Conservation (phyloP, 2,113 vertebrate genomes). For the Gavialis gangeticus region DNA sequence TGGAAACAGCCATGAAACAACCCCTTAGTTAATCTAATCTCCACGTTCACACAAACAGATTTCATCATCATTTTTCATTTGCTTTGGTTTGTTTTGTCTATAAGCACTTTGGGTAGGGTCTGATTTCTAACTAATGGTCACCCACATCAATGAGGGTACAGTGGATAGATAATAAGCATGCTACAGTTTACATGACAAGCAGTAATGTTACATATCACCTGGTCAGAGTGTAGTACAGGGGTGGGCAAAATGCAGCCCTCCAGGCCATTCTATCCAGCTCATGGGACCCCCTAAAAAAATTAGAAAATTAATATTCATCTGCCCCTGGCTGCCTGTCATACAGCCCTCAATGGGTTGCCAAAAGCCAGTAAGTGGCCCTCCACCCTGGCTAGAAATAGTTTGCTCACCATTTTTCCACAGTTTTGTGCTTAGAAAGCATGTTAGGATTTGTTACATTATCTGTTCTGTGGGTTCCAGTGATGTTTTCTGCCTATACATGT, state of each 20-base stretch:
- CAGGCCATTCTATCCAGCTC: too few relatives aligned
- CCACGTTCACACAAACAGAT: neutral
- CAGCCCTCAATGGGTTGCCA: too few relatives aligned
- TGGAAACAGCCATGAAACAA: conserved; percentile 1
- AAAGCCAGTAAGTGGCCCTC: too few relatives aligned
- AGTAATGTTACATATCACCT: neutral
- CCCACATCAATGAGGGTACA: neutral
- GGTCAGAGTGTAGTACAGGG: neutral
- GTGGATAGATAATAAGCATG: neutral
- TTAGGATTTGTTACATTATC: neutral
- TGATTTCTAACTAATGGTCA: neutral
- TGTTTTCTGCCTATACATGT: too few relatives aligned
- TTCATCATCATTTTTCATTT: conserved; percentile 55
- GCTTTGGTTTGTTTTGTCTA: neutral
- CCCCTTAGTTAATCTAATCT: neutral
- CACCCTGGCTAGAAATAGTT: neutral
- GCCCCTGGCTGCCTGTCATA: too few relatives aligned
- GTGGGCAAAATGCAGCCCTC: too few relatives aligned
- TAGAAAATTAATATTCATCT: too few relatives aligned
- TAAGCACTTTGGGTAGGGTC: neutral
- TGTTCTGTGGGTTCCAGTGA: neutral
- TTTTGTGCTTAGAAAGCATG: neutral
- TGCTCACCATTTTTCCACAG: neutral
- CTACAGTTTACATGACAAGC: conserved; percentile 31
- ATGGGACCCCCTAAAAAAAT: too few relatives aligned